Evolutionary conservation across 2,888 invertebrate genomes (phyloP), one percentile per base, ranked within the genome.

Genomic region (Notocelia uddmanniana): DNA sequence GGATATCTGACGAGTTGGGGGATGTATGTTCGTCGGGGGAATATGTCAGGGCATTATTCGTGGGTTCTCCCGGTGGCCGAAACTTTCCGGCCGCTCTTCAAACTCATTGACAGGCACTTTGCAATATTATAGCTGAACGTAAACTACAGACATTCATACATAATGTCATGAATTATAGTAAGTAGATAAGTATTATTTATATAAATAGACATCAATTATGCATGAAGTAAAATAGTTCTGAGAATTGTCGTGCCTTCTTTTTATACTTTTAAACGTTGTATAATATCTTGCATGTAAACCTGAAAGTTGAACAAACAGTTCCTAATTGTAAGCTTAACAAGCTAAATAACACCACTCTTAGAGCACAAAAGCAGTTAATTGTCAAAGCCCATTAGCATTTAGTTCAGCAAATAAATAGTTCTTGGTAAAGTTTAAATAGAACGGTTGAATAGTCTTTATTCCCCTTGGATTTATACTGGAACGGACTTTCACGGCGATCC

Each of bases 31-130:
- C 74, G 85, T 80, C 84, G 69, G 57, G 82, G 80, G 85, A 77
- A 81, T 79, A 80, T 81, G 84, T 82, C 79, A 82, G 81, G 82
- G 81, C 79, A 81, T 80, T 84, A 84, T 81, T 81, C 79, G 76
- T 76, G 80, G 86, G 85, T 83, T 82, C 75, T 85, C 88, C 86
- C 88, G 74, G 69, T 78, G 83, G 86, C 79, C 80, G 73, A 79
- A 87, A 88, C 83, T 89, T 85, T 79, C 79, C 79, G 79, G 80
- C 83, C 82, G 82, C 85, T 86, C 82, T 84, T 83, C 81, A 84
- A 86, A 85, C 81, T 83, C 83, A 87, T 86, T 83, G 85, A 85
- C 73, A 75, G 75, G 68, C 73, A 73, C 70, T 73, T 75, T 74
- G 68, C 62, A 67, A 72, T 68, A 62, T 70, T 71, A 68, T 74